Base-by-base conservation (phyloP, 2,888 invertebrate species). In the Eudemis profundana region DNA sequence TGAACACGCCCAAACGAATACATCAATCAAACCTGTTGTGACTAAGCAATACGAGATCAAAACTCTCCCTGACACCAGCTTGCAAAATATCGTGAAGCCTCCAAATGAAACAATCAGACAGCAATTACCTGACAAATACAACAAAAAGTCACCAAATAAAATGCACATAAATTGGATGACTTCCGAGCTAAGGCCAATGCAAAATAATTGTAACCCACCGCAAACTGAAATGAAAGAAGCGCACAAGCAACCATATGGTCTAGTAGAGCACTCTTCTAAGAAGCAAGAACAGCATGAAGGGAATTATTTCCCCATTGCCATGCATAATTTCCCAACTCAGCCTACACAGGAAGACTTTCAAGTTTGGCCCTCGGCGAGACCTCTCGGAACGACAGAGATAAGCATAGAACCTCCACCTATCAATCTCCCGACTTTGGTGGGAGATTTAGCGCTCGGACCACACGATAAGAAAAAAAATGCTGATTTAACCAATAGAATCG, bases 91-190 rank as follows among this genome's bases (percentile, higher is more conserved):
- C 38, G 70, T 81, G 50, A 91, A 92, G 76, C 54, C 83, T 4
- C 68, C 78, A 8, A 81, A 81, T 72, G 76, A 78, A 61, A 71
- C 71, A 8, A 76, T 77, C 23, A 75, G 78, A 33, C 84, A 84
- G 62, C 82, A 85, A 67, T 71, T 81, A 59, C 69, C 83, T 38
- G 91, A 91, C 65, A 91, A 91, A 69, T 90, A 83, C 72, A 85
- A 87, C 0, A 92, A 92, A 70, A 92, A 91, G 68, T 89, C 89
- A 4, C 89, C 90, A 0, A 89, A 74, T 64, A 92, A 92, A 83
- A 90, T 86, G 86, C 92, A 91, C 68, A 92, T 92, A 33, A 92
- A 92, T 72, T 92, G 92, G 92, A 92, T 92, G 92, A 92, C 92
- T 17, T 92, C 92, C 15, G 92, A 92, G 82, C 84, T 85, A 47